These are phyloP conservation scores for Gorsachius magnificus DNA, from an alignment of 2,797 vertebrate genomes.

Conservation along the genomic window DNA sequence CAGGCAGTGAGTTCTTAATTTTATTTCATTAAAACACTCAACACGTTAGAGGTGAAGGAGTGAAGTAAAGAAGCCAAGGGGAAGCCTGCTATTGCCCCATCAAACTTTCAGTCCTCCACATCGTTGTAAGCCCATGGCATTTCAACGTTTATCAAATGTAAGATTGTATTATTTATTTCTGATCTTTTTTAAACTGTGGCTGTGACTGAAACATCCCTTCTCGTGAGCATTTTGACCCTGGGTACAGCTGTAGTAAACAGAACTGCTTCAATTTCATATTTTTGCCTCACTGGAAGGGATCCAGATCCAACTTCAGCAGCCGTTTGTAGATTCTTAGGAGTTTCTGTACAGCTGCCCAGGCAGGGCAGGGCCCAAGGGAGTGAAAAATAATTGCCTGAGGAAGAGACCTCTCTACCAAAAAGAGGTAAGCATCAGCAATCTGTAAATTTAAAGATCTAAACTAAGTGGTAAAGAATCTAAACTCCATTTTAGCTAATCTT, in stretches of 20 bases:
- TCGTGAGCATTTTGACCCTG: slow-evolving; percentile 19
- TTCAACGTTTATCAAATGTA: not conserved
- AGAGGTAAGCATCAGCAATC: not conserved
- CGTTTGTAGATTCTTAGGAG: not conserved
- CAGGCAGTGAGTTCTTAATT: not conserved
- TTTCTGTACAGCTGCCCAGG: not conserved
- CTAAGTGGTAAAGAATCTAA: not conserved
- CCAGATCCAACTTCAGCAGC: not conserved
- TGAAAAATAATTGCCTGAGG: not conserved
- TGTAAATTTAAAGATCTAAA: not conserved
- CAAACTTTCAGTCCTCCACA: not conserved
- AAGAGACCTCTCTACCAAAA: not conserved
- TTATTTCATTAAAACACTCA: not conserved
- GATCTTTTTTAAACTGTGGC: not conserved
- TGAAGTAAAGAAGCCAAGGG: not conserved
- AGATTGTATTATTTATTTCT: not conserved
- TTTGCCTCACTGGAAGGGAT: not conserved
- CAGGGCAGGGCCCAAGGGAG: not conserved
- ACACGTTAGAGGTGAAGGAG: not conserved
- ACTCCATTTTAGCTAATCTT: not conserved
- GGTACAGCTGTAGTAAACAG: slow-evolving; percentile 37
- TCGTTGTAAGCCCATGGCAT: not conserved
- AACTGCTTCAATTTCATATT: not conserved
- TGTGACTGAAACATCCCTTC: not conserved
- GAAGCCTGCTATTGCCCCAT: not conserved